Base-by-base conservation (phyloP, 2,113 vertebrate genomes). In the Theristicus caerulescens region DNA sequence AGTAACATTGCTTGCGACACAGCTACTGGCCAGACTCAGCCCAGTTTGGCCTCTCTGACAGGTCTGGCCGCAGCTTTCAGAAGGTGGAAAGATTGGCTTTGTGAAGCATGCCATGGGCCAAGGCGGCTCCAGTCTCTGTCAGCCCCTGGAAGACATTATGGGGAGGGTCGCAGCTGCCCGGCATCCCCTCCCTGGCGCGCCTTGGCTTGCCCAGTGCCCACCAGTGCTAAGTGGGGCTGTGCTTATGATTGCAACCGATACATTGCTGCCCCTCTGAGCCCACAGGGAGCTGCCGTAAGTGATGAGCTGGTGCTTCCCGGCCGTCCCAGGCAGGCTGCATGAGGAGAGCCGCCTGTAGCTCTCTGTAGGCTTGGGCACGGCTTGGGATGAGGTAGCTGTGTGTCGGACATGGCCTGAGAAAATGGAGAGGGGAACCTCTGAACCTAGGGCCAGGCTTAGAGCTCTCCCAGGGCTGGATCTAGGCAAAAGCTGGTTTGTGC, bases 261-360 rank as follows among this genome's bases (percentile, higher is more conserved):
- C n/a, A 38, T 29, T 58, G 9, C 15, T 92, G 69, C 24, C 36
- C 27, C 16, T 84, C 20, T 34, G 34, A 81, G 36, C 8, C 26
- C 9, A 1, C 26, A 40, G 14, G 14, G 40, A 83, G 11, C 36
- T 83, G 16, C 71, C 5, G 3, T 27, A 59, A 85, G 32, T 55
- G 49, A 18, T 51, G 55, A 49, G 1, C 24, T 61, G 0, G 0
- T 44, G 18, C 4, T 85, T 7, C 40, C 2, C 0, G 5, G 5
- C 26, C 19, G 4, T 36, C 16, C 34, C 21, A 66, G 38, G 32
- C 34, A 57, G 24, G 13, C 13, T 77, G 54, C 26, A 3, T n/a
- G 29, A 72, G n/a, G 38, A 87, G 26, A 90, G 19, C 32, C 27
- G 27, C 38, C 26, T 44, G 18, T 19, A 38, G n/a, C 61, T 65